Base-by-base conservation (phyloP, 1,140 invertebrate species). In the Doryteuthis pealeii region DNA sequence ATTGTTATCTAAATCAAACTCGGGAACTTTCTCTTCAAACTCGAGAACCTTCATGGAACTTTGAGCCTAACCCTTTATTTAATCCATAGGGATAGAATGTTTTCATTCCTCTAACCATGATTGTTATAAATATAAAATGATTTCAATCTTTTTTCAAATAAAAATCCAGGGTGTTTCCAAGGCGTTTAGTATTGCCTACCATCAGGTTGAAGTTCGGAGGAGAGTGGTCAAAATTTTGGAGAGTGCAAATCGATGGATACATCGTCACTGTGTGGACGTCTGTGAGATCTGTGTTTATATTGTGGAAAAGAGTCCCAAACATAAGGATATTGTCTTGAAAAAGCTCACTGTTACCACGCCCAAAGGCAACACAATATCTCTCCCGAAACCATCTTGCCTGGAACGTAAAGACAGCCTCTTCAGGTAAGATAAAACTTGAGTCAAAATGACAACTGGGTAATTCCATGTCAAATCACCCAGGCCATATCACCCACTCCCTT, bases 371-470 rank as follows among this genome's bases (percentile, higher is more conserved):
- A 79, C 81, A 0, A 71, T 80, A 30, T 78, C 80, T 28, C 71
- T 82, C 18, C 62, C 76, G 12, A 83, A 82, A 62, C 85, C 85
- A n/a, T 75, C 83, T 0, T 62, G 83, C 70, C 79, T 88, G 35
- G 85, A 87, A 73, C 81, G 86, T 65, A 87, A 87, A 71, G 87
- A 87, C 71, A 88, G 86, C 70, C 76, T 88, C 6, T 88, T 88
- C 72, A 87, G 86, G 87, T 88, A 49, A 30, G 71, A n/a, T n/a
- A n/a, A n/a, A n/a, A n/a, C n/a, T n/a, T n/a, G n/a, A n/a, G n/a
- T n/a, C n/a, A n/a, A n/a, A n/a, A n/a, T n/a, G n/a, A n/a, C n/a
- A n/a, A n/a, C n/a, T n/a, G n/a, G n/a, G n/a, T n/a, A n/a, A n/a
- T n/a, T n/a, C n/a, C n/a, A n/a, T n/a, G n/a, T n/a, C n/a, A n/a